phyloP scores from a whole-genome alignment of 2,113 vertebrate species.

The Lates calcarifer region DNA sequence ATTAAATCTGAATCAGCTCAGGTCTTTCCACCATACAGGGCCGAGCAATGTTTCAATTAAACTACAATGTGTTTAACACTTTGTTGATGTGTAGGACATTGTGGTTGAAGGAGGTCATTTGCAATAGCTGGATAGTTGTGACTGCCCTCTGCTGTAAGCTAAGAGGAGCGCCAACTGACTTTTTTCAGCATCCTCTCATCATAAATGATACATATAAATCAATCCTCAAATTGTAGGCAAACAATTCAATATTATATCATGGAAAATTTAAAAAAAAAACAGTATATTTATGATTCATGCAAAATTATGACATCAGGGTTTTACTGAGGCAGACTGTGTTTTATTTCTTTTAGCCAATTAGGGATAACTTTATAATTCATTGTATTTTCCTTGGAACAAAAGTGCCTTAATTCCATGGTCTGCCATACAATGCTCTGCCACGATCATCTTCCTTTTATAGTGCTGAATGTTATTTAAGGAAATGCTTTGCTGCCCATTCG shows the following conservation, averaged over 20 bases:
- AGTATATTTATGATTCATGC: not conserved
- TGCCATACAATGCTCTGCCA: slow-evolving; percentile 20
- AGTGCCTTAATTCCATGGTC: not conserved
- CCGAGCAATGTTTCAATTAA: too few species aligned
- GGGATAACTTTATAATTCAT: fast-evolving
- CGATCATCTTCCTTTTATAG: slow-evolving; percentile 52
- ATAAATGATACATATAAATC: too few species aligned
- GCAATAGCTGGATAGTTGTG: too few species aligned
- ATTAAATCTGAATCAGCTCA: too few species aligned
- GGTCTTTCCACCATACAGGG: too few species aligned
- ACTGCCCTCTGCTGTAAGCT: too few species aligned
- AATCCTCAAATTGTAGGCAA: too few species aligned
- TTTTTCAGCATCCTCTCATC: too few species aligned
- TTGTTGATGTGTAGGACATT: too few species aligned
- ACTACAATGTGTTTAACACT: too few species aligned
- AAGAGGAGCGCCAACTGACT: too few species aligned
- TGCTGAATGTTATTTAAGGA: slow-evolving; percentile 59
- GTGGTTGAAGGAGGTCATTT: too few species aligned
- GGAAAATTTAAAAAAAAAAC: not conserved
- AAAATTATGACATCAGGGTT: not conserved
- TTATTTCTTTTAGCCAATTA: not conserved
- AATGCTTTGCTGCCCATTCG: slow-evolving; percentile 58
- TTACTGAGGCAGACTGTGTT: not conserved
- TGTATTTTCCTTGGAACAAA: not conserved
- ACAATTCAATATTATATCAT: not conserved